A percentile compares a stretch with the other conserved stretches of the same genome.
Evolutionary conservation across 2,888 invertebrate genomes (phyloP).

Genomic region (Pammene fasciana): DNA sequence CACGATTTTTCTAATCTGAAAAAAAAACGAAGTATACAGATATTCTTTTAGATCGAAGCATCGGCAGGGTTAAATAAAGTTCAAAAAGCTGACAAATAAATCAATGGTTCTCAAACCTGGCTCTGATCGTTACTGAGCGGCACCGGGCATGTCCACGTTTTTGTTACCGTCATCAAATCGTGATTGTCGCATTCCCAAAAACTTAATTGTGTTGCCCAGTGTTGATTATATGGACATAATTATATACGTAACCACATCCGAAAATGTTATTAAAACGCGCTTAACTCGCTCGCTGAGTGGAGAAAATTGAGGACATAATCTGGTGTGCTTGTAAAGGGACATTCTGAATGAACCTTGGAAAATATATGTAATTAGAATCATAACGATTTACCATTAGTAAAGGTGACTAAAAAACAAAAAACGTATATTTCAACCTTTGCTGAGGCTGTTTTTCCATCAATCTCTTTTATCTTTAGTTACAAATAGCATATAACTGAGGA

Average conservation of each 20-base stretch:
- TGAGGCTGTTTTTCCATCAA: no score
- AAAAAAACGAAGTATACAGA: no score
- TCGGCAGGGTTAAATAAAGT: background rate
- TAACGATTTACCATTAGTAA: background rate
- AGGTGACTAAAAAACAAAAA: background rate
- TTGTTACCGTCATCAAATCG: constrained; percentile 76
- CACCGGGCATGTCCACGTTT: constrained; percentile 56
- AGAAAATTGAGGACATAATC: constrained; percentile 44
- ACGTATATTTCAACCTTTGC: no score
- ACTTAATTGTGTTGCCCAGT: constrained; percentile 78
- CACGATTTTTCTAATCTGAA: no score
- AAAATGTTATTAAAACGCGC: constrained; percentile 81
- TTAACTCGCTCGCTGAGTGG: constrained; percentile 59
- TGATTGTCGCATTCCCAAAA: constrained; percentile 78
- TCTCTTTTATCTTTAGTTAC: no score
- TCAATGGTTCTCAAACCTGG: constrained; percentile 13
- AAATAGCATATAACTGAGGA: no score
- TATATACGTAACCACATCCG: constrained; percentile 67
- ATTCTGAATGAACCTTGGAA: constrained; percentile 10
- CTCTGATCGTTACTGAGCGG: constrained; percentile 23
- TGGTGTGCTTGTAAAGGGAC: constrained; percentile 29
- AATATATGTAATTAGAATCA: background rate
- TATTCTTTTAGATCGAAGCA: no score
- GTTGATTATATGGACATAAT: constrained; percentile 81
- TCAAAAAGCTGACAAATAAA: background rate